Percentiles rank a stretch among this genome's conserved stretches.
Conservation (phyloP, 2,888 invertebrate species). For the Eurytoma adleriae region DNA sequence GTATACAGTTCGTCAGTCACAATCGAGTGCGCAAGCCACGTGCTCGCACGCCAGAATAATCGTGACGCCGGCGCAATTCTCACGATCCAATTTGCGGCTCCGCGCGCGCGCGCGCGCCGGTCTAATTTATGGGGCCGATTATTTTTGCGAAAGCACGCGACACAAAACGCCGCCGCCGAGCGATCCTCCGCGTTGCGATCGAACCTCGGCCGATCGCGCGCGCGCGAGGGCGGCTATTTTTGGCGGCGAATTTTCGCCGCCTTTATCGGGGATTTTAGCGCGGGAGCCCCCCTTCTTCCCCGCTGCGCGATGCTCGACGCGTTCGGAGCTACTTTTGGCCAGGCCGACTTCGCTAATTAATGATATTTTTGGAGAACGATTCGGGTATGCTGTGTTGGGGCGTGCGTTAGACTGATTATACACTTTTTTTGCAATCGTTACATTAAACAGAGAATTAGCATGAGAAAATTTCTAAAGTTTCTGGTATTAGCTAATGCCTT, state of each 20-base stretch:
- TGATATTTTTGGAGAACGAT: too few relatives aligned
- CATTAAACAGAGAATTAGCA: too few relatives aligned
- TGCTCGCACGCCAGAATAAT: not conserved
- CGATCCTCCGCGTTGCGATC: not conserved
- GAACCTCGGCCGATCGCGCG: conserved; percentile 15
- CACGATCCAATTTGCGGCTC: conserved; percentile 68
- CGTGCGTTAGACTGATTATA: too few relatives aligned
- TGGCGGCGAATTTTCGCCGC: conserved; percentile 30
- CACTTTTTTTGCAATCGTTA: too few relatives aligned
- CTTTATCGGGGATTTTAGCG: conserved; percentile 33
- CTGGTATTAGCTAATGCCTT: too few relatives aligned
- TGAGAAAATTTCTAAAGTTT: too few relatives aligned
- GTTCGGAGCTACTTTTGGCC: not conserved
- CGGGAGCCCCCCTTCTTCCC: not conserved
- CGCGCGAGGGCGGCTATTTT: conserved; percentile 21
- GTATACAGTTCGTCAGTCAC: not conserved
- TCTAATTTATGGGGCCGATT: conserved; percentile 65
- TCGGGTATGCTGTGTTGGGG: too few relatives aligned
- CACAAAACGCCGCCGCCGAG: conserved; percentile 1
- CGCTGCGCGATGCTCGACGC: not conserved
- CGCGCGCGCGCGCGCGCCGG: conserved; percentile 58
- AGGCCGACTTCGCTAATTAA: not conserved
- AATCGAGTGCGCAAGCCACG: not conserved
- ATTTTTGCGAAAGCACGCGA: conserved; percentile 67
- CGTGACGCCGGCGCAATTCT: conserved; percentile 67